Base-by-base conservation (phyloP, 37 sponge, comb jelly and placozoan species). In the Ianthella basta region DNA sequence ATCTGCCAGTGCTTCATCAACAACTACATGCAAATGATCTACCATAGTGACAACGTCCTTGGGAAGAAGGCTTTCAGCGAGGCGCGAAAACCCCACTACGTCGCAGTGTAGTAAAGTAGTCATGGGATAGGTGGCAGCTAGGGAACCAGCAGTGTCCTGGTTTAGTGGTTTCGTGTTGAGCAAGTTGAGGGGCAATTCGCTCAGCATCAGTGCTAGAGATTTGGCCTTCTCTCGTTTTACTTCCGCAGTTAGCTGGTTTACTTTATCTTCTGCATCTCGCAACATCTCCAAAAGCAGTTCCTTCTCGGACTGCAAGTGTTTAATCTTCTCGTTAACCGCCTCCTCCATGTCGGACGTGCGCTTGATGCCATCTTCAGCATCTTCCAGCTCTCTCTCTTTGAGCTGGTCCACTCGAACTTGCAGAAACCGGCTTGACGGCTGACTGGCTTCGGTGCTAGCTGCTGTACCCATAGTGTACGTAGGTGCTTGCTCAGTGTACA, bases 171-270 rank as follows among this genome's bases (percentile, higher is more conserved):
- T 13, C 54, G 54, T 78, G 15, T 68, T 85, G 0, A 90, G 56
- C 37, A 90, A 5, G 21, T 55, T 66, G 25, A 90, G 72, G 0
- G 94, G 94, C 35, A 94, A 89, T 13, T 90, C 82, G 91, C 91
- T 88, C 39, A 88, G 88, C 85, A 87, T 91, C 30, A 94, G 80
- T 35, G 67, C 60, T 29, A 86, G 40, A 13, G 86, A 54, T 55
- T 57, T 88, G 50, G 55, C 64, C 40, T 83, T 79, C 59, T 94
- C 89, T 39, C 86, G 66, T 15, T 88, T 59, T 73, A 91, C 69
- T 0, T 77, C 72, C 20, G 79, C 72, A 40, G 18, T 67, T 60
- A 60, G 57, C 30, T 50, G 38, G 2, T 56, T 35, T 0, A 90
- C 66, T 0, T 44, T 16, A 10, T 18, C 39, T n/a, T 66, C 44